phyloP scores from a whole-genome alignment of 2,888 invertebrate genomes.

The Drosophila pseudotakahashii region DNA sequence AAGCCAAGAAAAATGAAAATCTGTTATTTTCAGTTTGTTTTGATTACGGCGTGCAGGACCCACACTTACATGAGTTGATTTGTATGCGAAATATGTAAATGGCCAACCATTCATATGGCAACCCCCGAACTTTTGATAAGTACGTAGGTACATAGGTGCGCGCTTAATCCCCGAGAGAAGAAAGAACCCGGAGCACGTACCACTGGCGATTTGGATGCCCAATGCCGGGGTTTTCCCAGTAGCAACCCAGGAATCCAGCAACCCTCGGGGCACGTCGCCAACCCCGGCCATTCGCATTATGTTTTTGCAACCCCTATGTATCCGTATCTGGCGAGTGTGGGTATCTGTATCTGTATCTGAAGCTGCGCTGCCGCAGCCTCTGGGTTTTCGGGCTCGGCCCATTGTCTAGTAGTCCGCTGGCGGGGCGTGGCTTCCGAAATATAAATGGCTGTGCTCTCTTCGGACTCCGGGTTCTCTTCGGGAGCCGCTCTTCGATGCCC shows the following conservation, averaged over 20 bases:
- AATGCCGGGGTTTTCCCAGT: slow-evolving; percentile 83
- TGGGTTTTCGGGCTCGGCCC: slow-evolving; percentile 70
- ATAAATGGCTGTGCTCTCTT: slow-evolving; percentile 79
- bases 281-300: slow-evolving; percentile 50
- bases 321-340: slow-evolving; percentile 10
- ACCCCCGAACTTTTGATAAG: slow-evolving; percentile 6
- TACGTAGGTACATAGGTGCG: slow-evolving; percentile 16
- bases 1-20: slow-evolving; percentile 27
- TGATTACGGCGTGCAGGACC: slow-evolving; percentile 25
- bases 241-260: slow-evolving; percentile 71
- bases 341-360: slow-evolving; percentile 38
- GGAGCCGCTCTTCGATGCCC: slow-evolving; percentile 31
- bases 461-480: slow-evolving; percentile 21
- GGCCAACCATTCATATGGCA: slow-evolving; percentile 8
- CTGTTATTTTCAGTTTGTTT: slow-evolving; percentile 41
- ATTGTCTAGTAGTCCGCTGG: slow-evolving; percentile 75
- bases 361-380: slow-evolving; percentile 74
- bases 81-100: slow-evolving; percentile 26
- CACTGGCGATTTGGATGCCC: slow-evolving; percentile 68
- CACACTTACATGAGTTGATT: slow-evolving; percentile 5
- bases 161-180: slow-evolving; percentile 39
- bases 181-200: slow-evolving; percentile 65
- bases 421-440: slow-evolving; percentile 83
- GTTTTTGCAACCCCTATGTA: slow-evolving; percentile 52
- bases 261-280: slow-evolving; percentile 79